Percentiles rank a stretch among this genome's conserved stretches.
Conservation (phyloP, 2,888 invertebrate species). For the Drosophila neonasuta region DNA sequence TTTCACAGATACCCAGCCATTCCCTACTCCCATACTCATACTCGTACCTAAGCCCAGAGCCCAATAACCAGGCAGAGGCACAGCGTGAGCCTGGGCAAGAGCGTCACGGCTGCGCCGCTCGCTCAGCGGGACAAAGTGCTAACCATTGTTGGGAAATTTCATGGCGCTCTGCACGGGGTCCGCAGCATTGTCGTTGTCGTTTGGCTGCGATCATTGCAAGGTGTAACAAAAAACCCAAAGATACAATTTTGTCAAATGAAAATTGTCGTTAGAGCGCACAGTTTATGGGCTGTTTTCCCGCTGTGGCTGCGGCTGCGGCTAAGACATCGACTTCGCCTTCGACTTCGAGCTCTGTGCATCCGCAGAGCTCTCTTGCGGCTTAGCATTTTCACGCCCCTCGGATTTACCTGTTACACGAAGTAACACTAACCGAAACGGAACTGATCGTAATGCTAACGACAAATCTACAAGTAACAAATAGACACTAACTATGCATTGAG, state of each 20-base stretch:
- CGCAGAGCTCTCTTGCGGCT: conserved; percentile 48
- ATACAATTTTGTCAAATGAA: conserved; percentile 72
- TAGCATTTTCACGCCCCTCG: conserved; percentile 57
- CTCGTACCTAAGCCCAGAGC: conserved; percentile 18
- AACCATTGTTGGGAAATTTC: conserved; percentile 74
- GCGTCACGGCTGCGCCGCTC: conserved; percentile 64
- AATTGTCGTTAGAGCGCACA: conserved; percentile 56
- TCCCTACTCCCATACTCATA: conserved; percentile 1
- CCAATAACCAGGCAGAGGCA: conserved; percentile 25
- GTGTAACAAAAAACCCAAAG: conserved; percentile 74
- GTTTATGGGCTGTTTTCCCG: conserved; percentile 41
- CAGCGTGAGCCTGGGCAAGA: conserved; percentile 58
- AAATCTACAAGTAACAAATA: neutral
- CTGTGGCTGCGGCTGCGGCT: neutral
- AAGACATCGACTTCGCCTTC: neutral
- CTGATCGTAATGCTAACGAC: conserved; percentile 6
- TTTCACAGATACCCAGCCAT: conserved; percentile 44
- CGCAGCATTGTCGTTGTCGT: conserved; percentile 19
- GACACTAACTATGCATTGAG: neutral
- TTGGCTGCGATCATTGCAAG: conserved; percentile 63
- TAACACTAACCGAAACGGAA: conserved; percentile 14
- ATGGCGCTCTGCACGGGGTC: conserved; percentile 72
- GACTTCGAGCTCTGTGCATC: conserved; percentile 13
- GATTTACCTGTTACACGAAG: conserved; percentile 29
- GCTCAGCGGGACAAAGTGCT: conserved; percentile 73